These are phyloP conservation scores for Serripes groenlandicus DNA, from an alignment of 2,888 invertebrate species.

Conservation along the genomic window DNA sequence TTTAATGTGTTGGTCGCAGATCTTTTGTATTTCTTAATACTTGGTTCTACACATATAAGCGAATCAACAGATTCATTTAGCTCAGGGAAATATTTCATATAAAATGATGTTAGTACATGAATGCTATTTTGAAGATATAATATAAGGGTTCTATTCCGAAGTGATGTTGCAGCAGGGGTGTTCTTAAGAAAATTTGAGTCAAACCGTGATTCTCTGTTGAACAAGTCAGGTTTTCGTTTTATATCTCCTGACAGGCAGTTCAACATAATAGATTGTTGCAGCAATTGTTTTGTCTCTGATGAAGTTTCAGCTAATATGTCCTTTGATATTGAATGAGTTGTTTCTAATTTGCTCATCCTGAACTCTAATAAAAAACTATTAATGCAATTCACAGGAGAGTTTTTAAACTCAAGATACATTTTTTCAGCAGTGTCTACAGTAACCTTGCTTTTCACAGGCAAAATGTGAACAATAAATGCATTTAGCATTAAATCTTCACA, in stretches of 20 bases:
- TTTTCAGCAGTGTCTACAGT: slow-evolving; percentile 4
- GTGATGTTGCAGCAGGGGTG: not conserved
- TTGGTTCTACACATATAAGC: too few species aligned
- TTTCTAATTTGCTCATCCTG: not conserved
- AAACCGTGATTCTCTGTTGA: not conserved
- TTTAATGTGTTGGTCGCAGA: too few species aligned
- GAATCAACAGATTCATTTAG: not conserved
- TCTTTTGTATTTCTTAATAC: too few species aligned
- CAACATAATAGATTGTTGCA: not conserved
- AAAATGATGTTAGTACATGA: not conserved
- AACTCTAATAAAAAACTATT: not conserved
- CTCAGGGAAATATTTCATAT: not conserved
- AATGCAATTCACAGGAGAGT: not conserved
- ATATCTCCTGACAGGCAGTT: not conserved
- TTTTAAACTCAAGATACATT: not conserved
- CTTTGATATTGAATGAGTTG: not conserved
- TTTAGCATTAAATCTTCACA: not conserved
- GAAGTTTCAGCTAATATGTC: not conserved
- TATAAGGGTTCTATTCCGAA: not conserved
- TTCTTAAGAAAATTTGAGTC: not conserved
- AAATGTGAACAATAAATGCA: not conserved
- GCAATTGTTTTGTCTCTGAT: not conserved
- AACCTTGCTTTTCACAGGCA: not conserved
- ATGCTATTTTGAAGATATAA: not conserved
- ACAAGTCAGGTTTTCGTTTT: not conserved